Evolutionary conservation across 2,888 invertebrate genomes (phyloP).

Genomic region (Habrosyne pyritoides): DNA sequence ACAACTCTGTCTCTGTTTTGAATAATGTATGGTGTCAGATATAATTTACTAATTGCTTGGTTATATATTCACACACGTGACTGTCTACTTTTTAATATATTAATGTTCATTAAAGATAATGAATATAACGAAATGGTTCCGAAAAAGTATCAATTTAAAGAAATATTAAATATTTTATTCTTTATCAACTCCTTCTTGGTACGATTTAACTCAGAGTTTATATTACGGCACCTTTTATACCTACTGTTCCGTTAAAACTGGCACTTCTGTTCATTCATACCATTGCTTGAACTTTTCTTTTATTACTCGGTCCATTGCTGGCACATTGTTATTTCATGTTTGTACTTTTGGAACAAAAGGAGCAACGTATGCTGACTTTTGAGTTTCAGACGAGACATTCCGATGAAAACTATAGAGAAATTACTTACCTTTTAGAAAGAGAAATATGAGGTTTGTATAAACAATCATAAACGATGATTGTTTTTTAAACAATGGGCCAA

Average conservation of each 20-base stretch:
- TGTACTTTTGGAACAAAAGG: slow-evolving; percentile 2
- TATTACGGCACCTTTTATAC: slow-evolving; percentile 22
- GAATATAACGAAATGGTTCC: neutral
- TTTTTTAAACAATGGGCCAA: no score
- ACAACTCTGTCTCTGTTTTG: no score
- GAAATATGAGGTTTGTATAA: no score
- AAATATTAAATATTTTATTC: slow-evolving; percentile 21
- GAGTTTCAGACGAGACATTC: slow-evolving; percentile 12
- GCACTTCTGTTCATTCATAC: slow-evolving; percentile 20
- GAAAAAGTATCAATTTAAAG: no score
- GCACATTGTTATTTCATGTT: slow-evolving; percentile 8
- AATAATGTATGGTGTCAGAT: no score
- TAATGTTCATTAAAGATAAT: neutral
- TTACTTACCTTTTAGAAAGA: neutral
- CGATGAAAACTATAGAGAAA: neutral
- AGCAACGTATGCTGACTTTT: slow-evolving; percentile 20
- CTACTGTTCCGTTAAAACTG: slow-evolving; percentile 29
- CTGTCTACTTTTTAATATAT: no score
- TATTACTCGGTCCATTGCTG: slow-evolving; percentile 22
- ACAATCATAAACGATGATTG: no score
- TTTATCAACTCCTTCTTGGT: slow-evolving; percentile 31
- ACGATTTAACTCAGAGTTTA: slow-evolving; percentile 37
- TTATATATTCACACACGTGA: no score
- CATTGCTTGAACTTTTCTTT: slow-evolving; percentile 18
- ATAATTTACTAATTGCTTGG: no score